These are phyloP conservation scores for Equus przewalskii DNA, from an alignment of 2,113 vertebrate species.

Conservation along the genomic window DNA sequence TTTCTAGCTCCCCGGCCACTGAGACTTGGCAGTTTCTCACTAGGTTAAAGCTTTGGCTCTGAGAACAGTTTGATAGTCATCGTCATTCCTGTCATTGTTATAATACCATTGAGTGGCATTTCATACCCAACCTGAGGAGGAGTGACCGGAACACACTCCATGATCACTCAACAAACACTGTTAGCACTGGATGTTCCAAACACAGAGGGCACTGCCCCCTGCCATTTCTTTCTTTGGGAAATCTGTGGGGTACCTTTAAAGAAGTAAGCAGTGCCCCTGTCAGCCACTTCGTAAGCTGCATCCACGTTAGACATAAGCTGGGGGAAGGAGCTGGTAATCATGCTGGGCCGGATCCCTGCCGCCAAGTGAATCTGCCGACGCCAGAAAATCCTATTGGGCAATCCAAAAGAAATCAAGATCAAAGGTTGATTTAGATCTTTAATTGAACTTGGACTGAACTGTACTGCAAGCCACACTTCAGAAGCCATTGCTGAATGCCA, in stretches of 20 bases:
- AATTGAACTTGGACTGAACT: background rate
- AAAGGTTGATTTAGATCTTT: background rate
- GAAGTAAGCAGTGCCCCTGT: constrained; percentile 80
- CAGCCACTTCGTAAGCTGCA: constrained; percentile 82
- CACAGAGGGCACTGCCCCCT: fast-evolving
- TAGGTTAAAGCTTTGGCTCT: background rate
- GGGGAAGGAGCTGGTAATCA: constrained; percentile 85
- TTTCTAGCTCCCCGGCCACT: background rate
- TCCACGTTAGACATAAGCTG: constrained; percentile 83
- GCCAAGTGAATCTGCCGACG: constrained; percentile 79
- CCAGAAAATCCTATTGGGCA: constrained; percentile 84
- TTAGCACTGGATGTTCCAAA: too few species aligned
- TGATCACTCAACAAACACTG: background rate
- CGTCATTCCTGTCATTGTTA: background rate
- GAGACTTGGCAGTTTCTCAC: background rate
- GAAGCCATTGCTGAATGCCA: background rate
- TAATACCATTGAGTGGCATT: background rate
- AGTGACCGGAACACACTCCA: background rate
- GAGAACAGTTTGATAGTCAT: background rate
- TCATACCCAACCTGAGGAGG: background rate
- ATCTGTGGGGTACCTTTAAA: constrained; percentile 79
- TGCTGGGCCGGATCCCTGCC: constrained; percentile 69
- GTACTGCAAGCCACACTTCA: background rate
- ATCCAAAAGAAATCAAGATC: background rate
- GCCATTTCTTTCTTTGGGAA: too few species aligned